Conservation (phyloP, 37 sponge, comb jelly and placozoan species). For the Theonella swinhoei region DNA sequence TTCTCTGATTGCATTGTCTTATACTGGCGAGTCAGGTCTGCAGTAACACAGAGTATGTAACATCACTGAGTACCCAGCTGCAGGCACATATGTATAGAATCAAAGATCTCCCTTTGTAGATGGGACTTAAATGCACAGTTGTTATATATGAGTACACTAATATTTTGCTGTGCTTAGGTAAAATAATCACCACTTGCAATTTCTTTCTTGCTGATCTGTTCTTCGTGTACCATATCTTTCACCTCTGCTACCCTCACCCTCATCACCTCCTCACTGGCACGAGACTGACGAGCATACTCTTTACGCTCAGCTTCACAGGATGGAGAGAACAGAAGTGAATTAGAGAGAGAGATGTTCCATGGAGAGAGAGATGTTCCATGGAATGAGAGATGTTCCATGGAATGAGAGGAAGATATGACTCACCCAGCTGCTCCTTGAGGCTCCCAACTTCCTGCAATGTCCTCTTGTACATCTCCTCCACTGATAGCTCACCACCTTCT, state of each 20-base stretch:
- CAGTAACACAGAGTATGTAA: background rate
- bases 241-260: constrained; percentile 54
- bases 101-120: too few relatives aligned
- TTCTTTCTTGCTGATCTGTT: constrained; percentile 59
- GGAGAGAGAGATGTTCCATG: too few relatives aligned
- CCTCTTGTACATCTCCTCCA: constrained; percentile 68
- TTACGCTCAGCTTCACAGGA: constrained; percentile 27
- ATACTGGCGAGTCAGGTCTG: constrained; percentile 86
- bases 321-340: background rate
- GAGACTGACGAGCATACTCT: constrained; percentile 44
- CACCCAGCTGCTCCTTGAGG: constrained; percentile 63
- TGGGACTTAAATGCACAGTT: too few relatives aligned
- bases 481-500: constrained; percentile 47
- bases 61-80: background rate
- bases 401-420: too few relatives aligned
- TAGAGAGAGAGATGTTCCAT: too few relatives aligned
- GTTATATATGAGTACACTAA: too few relatives aligned
- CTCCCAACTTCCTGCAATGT: constrained; percentile 68
- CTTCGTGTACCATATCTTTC: constrained; percentile 45
- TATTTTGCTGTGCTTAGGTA: too few relatives aligned
- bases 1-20: constrained; percentile 76
- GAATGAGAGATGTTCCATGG: too few relatives aligned
- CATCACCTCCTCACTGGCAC: constrained; percentile 55
- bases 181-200: constrained; percentile 34
- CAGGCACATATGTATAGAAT: too few relatives aligned